Conservation (phyloP, 2,113 vertebrate genomes). For the Struthio camelus region DNA sequence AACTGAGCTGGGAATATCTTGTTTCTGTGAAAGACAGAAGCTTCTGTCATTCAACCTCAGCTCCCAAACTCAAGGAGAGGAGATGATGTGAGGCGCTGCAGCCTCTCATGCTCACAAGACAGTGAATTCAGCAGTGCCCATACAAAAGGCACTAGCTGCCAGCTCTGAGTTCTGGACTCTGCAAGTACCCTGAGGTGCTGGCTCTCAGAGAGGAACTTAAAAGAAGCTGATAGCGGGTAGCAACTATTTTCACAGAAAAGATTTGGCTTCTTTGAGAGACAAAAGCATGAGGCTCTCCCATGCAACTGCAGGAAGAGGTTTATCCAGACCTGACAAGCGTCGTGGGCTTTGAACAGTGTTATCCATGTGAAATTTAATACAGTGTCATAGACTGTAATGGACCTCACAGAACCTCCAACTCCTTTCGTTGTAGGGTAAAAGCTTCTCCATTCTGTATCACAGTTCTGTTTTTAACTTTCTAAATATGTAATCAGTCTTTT, state of each 20-base stretch:
- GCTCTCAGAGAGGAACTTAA: background rate
- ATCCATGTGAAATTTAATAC: background rate
- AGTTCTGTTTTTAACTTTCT: background rate
- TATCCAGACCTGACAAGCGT: background rate
- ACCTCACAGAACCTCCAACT: background rate
- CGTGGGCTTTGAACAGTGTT: background rate
- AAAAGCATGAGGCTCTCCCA: background rate
- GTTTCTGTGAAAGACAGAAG: background rate
- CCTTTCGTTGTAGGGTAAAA: background rate
- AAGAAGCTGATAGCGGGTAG: background rate
- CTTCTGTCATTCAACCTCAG: background rate
- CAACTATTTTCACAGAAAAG: background rate
- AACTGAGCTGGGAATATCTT: background rate
- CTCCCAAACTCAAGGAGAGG: background rate
- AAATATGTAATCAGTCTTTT: rapidly evolving
- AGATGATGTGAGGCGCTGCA: background rate
- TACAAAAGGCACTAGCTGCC: background rate
- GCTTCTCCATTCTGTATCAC: background rate
- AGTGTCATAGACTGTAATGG: background rate
- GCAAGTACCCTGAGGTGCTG: background rate
- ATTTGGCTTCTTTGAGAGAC: background rate
- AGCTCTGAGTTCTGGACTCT: background rate
- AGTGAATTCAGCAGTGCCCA: background rate
- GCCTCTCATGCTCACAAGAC: background rate
- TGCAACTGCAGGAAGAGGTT: background rate